phyloP scores from a whole-genome alignment of 2,888 invertebrate species.

The Didymodactylos carnosus region DNA sequence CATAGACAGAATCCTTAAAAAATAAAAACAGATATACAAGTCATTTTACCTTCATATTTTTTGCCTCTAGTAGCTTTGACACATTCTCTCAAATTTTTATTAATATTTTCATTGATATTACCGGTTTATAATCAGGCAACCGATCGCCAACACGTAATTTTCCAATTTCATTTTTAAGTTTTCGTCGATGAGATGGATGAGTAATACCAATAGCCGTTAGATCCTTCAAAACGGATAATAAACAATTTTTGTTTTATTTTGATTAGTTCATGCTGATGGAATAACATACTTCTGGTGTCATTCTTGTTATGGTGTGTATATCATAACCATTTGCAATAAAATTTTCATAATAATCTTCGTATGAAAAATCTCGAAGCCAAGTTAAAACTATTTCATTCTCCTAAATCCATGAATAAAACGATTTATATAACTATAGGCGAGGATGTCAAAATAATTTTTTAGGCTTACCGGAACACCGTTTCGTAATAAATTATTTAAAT shows the following conservation, averaged over 20 bases:
- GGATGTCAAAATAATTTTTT: too few relatives aligned
- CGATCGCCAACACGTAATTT: constrained; percentile 79
- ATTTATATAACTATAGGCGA: too few relatives aligned
- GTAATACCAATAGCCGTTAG: constrained; percentile 57
- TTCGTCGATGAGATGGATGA: constrained; percentile 84
- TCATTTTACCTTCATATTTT: too few relatives aligned
- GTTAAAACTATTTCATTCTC: constrained; percentile 43
- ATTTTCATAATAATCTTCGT: constrained; percentile 77
- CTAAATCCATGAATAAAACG: too few relatives aligned
- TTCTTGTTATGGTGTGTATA: constrained; percentile 84
- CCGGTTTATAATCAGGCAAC: constrained; percentile 53
- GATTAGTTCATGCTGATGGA: neutral
- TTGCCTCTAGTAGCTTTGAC: too few relatives aligned
- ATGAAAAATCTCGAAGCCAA: constrained; percentile 78
- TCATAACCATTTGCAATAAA: constrained; percentile 90
- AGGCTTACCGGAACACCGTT: neutral
- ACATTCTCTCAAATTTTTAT: too few relatives aligned
- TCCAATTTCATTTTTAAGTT: constrained; percentile 83
- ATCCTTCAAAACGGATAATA: too few relatives aligned
- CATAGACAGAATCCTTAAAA: constrained; percentile 68
- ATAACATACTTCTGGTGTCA: constrained; percentile 57
- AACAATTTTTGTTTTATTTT: neutral
- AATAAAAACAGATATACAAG: too few relatives aligned
- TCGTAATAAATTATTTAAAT: neutral
- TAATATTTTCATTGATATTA: too few relatives aligned